Evolutionary conservation across 2,888 invertebrate species (phyloP).

Genomic region (Caenorhabditis uteleia): DNA sequence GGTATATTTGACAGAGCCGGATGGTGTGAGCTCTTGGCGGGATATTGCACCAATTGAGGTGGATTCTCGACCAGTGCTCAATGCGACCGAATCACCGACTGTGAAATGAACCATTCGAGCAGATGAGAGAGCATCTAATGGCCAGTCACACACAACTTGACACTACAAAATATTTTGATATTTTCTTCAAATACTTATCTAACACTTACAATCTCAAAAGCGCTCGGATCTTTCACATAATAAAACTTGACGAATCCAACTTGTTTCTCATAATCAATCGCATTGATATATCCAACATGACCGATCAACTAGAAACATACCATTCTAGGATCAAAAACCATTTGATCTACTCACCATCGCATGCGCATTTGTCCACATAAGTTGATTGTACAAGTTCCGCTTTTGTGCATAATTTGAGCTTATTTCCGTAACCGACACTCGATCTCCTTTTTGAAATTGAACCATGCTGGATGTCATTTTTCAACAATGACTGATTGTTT

Average conservation of each 20-base stretch:
- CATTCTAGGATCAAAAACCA: background rate
- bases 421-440: constrained; percentile 31
- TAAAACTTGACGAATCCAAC: constrained; percentile 13
- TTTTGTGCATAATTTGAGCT: constrained; percentile 16
- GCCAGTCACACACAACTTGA: constrained; percentile 27
- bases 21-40: background rate
- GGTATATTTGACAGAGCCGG: constrained; percentile 12
- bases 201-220: constrained; percentile 11
- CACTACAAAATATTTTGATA: constrained; percentile 7
- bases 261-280: constrained; percentile 2
- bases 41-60: background rate
- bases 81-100: constrained; percentile 21
- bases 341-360: constrained; percentile 12
- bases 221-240: constrained; percentile 8
- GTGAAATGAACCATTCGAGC: constrained; percentile 10
- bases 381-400: constrained; percentile 27
- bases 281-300: constrained; percentile 22
- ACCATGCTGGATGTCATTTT: background rate
- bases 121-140: constrained; percentile 18
- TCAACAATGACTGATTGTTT: too few species aligned
- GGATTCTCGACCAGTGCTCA: constrained; percentile 2
- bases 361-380: constrained; percentile 33
- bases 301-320: constrained; percentile 19
- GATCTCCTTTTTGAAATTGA: constrained; percentile 17
- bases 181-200: background rate